Base-by-base conservation (phyloP, 1,140 invertebrate species). In the Ceratosolen fusciceps region DNA sequence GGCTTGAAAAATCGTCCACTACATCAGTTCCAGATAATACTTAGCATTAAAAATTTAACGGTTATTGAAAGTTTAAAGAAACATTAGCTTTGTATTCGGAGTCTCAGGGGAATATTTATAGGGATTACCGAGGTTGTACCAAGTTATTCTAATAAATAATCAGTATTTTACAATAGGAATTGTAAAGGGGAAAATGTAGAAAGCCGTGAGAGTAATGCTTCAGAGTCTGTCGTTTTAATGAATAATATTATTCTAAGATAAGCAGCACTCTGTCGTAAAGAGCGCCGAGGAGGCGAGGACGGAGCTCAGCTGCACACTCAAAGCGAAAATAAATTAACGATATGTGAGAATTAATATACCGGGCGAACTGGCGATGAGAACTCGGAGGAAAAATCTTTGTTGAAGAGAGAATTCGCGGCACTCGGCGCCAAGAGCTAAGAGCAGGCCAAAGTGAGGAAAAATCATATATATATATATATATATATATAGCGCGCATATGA, bases 291-390 rank as follows among this genome's bases (percentile, higher is more conserved):
- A n/a, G 5, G 10, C 56, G n/a, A 31, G n/a, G n/a, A 24, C 56
- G 3, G 2, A 26, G 12, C 62, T 24, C n/a, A 0, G 21, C 21
- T 4, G 29, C 10, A 31, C 52, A 19, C 2, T 26, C 31, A 31
- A 29, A 14, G 65, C n/a, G 26, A 31, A 70, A 77, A 77, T 77
- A 70, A 70, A 70, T 77, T 56, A 77, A 21, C 65, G n/a, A 70
- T 77, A 70, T 43, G 52, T 67, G 75, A 21, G 31, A 77, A 77
- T 77, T 70, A 77, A 77, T 77, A 77, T 58, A 34, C 60, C 60
- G 29, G 1, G 62, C 39, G 49, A 16, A 29, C 68, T 58, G 9
- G 34, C 62, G 34, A 67, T 39, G 31, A 67, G 24, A 67, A 7
- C 34, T 1, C 34, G 16, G 31, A 68, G n/a, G 70, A 37, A 72